Evolutionary conservation across 2,113 vertebrate species (phyloP), one percentile per base, ranked within the genome.

Genomic region (Poecile atricapillus): DNA sequence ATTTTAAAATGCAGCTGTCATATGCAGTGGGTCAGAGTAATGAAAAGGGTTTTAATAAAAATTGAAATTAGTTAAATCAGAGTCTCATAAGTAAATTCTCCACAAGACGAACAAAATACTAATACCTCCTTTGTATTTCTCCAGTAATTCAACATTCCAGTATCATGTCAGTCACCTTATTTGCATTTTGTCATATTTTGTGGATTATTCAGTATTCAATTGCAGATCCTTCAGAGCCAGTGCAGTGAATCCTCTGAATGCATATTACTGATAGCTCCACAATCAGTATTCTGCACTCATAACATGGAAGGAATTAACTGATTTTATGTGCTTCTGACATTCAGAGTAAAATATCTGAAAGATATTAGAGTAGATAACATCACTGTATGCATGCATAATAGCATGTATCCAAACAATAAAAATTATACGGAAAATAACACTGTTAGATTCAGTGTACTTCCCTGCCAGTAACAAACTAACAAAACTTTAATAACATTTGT

Each of bases 141-240:
- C 37, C 0, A 5, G 64, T 68, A 86, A 87, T 75, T 83, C 75
- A 83, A 67, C 81, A 78, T 92, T 92, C 84, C 14, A 3, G 18
- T 92, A 93, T 78, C 95, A 68, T 88, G 89, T 75, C 94, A 93
- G 95, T 81, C 56, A 88, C 68, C 37, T 67, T 63, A 95, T 95
- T 93, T 94, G 94, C 94, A 93, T 96, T 92, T 93, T 84, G 77
- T 84, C 46, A 4, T 89, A 95, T 97, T 95, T 70, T 87, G 77
- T 88, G 80, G 95, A 85, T 95, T 94, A 95, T 95, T 97, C 89
- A 93, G 78, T 83, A 93, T 94, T 97, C 84, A 89, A 0, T 88
- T 88, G 87, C 64, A 47, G 89, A 64, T 91, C 56, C 71, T 91
- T 94, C 64, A 55, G 70, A 95, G 84, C 73, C 76, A 74, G 44